These are phyloP conservation scores for Poicephalus meyeri DNA, from an alignment of 2,113 vertebrate species.

Conservation along the genomic window DNA sequence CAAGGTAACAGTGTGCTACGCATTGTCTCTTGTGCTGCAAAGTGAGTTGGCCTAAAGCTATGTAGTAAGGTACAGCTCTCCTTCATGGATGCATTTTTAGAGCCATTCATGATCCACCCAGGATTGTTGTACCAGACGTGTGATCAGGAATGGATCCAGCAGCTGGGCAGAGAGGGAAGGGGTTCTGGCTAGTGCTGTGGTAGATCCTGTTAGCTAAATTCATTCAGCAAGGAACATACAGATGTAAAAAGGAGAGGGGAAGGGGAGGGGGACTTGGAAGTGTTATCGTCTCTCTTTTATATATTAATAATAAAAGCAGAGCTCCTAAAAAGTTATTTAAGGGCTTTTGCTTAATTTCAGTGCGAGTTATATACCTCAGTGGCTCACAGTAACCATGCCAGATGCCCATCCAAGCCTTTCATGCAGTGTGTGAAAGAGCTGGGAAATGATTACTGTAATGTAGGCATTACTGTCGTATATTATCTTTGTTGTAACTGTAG, in stretches of 20 bases:
- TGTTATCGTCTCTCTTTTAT: not conserved
- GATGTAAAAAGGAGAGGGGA: not conserved
- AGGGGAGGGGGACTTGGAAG: not conserved
- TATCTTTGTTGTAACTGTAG: not conserved
- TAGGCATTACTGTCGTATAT: not conserved
- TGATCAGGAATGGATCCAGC: not conserved
- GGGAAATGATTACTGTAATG: not conserved
- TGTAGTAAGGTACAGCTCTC: not conserved
- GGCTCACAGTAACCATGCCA: not conserved
- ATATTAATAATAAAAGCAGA: not conserved
- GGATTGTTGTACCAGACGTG: not conserved
- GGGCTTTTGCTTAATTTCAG: not conserved
- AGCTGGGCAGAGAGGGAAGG: not conserved
- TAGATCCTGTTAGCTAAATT: not conserved
- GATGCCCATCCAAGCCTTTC: not conserved
- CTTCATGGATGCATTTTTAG: rapidly evolving
- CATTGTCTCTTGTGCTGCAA: not conserved
- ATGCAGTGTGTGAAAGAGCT: not conserved
- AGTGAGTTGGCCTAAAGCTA: not conserved
- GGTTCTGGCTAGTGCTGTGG: not conserved
- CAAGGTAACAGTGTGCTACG: not conserved
- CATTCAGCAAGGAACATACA: not conserved
- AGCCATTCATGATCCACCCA: not conserved
- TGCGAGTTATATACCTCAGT: not conserved
- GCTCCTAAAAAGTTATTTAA: not conserved